Base-by-base conservation (phyloP, 2,888 invertebrate genomes). In the Drosophila setosimentum region DNA sequence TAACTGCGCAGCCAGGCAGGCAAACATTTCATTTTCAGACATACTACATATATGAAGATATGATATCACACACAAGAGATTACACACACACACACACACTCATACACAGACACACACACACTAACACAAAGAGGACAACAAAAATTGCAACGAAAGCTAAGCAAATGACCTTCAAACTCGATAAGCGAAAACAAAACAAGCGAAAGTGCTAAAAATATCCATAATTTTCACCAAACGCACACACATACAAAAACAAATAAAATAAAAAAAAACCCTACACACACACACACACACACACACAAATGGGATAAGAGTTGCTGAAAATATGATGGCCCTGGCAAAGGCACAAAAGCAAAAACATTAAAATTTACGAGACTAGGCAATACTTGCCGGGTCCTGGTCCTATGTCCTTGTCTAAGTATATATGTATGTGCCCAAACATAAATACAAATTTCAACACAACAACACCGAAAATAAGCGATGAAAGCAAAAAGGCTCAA, bases 181-280 rank as follows among this genome's bases (percentile, higher is more conserved):
- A 87, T 87, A 87, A 87, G 87, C 88, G 87, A 90, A 82, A 90
- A 85, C 88, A 87, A 88, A 83, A 87, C 86, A 89, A 89, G 83
- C 79, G 87, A 89, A 87, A 89, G 87, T 89, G 86, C 87, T 88
- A 80, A 86, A 90, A 87, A 87, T 88, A 90, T 82, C 81, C 87
- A 90, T 90, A 90, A 90, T 86, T 90, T 88, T 82, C 74, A 72
- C 74, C 72, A 67, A 57, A 72, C 68, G 68, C 49, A 67, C 57
- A 69, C 50, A 62, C 51, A 37, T 1, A 24, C 24, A 45, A 16
- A 45, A 24, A 8, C 24, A 42, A 64, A 33, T 35, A 16, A 71
- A 59, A 57, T 35, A 64, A 33, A 32, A 16, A 71, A 59, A 57
- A 67, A 40, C 72, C 48, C 40, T 0, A 62, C 33, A 54, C 37